Evolutionary conservation across 2,113 vertebrate genomes (phyloP), one percentile per base, ranked within the genome.

Genomic region (Gobiocypris rarus): DNA sequence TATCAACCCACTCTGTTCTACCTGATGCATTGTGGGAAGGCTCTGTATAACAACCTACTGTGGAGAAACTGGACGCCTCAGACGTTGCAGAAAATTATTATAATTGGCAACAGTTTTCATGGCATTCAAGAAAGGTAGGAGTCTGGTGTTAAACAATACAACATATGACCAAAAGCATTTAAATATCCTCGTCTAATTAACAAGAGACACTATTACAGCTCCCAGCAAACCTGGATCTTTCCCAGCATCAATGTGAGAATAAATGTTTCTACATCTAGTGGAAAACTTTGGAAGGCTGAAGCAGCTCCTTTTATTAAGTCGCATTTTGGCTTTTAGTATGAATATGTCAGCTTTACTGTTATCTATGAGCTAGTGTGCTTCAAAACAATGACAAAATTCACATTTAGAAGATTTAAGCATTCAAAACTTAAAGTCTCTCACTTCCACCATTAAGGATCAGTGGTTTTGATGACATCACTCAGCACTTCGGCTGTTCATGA

Each of bases 21-120:
- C 91, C 94, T 99, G 93, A 94, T 95, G 76, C 98, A 99, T 89
- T 99, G 98, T 28, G 98, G 98, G 19, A 98, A 98, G 7, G 98
- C 98, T 0, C 81, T 99, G 19, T 99, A 99, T 91, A 99, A 99
- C 93, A 99, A 99, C 79, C 92, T 99, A 0, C 89, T 99, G 0
- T 99, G 98, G 98, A 96, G 91, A 43, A 99, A 99, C 92, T 99
- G 98, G 98, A 94, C 93, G 0, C 17, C 26, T 0, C 91, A 63
- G 0, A 86, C 89, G 1, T 94, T 99, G 0, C 91, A 95, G 81
- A 92, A 87, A 17, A 83, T 95, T 58, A 86, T 94, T 31, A 92
- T 99, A 52, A 84, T 99, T 0, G 98, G 98, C 28, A 99, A 99
- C 94, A 96, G 97, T 89, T 98, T 99, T 89, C 84, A 0, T 69